Evolutionary conservation across 2,113 vertebrate species (phyloP), one percentile per base, ranked within the genome.

Genomic region (Oostethus manadensis): DNA sequence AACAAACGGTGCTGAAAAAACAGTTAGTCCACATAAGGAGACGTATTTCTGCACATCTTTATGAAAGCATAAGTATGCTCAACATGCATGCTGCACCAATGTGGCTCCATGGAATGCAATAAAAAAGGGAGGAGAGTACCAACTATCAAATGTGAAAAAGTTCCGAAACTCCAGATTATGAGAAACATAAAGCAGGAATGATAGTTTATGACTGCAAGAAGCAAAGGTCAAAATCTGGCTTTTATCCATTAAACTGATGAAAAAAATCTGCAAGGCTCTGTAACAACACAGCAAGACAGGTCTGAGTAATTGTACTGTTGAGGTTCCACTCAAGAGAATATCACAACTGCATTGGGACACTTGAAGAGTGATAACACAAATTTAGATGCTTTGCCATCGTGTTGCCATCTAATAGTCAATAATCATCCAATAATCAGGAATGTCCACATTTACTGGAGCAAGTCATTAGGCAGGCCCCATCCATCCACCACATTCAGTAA

Each of bases 211-310:
- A 71, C 71, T 50, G 58, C 71, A 71, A 68, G 69, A 74, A 77
- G 76, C 78, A 82, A 73, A 71, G 81, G 86, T 82, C 82, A 81
- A 76, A 84, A 81, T 84, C 86, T 87, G 84, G 74, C 77, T 85
- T 77, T 70, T 73, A 82, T 85, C 81, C 64, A 81, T 86, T 79
- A 86, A 80, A 83, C 38, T 29, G 64, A 70, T 60, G n/a, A 43
- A 54, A 42, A 47, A 58, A 66, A 53, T 44, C 14, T 21, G 18
- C 22, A 46, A 73, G 38, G 26, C 46, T 26, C 38, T 66, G 70
- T 51, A 80, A 77, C n/a, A 64, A 77, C 57, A 78, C 51, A 50
- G 56, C 40, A 29, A 13, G 66, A 62, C 63, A 44, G 48, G 58
- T 73, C 62, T 81, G 65, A 77, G 77, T 74, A 74, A 81, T 58